A percentile compares a stretch with the other conserved stretches of the same genome.
phyloP scores from a whole-genome alignment of 2,797 vertebrate genomes.

The Catamblyrhynchus diadema region DNA sequence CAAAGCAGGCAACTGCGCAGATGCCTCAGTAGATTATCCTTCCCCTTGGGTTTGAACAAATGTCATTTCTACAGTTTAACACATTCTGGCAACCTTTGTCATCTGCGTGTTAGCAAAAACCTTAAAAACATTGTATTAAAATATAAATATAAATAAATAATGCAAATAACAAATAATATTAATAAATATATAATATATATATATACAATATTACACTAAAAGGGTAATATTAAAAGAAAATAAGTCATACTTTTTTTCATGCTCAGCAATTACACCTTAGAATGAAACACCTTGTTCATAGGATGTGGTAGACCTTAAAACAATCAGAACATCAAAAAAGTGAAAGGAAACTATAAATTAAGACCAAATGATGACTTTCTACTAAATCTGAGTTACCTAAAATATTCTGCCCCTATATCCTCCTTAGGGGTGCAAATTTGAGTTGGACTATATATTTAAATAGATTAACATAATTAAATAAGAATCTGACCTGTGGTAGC shows the following conservation, averaged over 20 bases:
- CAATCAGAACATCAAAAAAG: neutral
- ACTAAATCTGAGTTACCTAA: neutral
- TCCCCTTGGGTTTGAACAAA: neutral
- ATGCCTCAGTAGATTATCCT: neutral
- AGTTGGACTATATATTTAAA: neutral
- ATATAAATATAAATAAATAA: no score
- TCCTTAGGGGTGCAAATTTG: neutral
- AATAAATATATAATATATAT: no score
- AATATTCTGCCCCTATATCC: neutral
- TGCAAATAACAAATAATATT: no score
- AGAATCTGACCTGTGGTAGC: neutral
- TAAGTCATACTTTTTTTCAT: neutral
- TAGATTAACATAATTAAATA: neutral
- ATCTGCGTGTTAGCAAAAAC: accelerated
- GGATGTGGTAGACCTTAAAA: neutral
- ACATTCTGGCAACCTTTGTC: neutral
- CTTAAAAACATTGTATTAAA: neutral
- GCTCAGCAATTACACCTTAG: neutral
- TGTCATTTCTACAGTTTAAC: neutral
- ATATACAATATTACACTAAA: no score
- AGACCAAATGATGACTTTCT: neutral
- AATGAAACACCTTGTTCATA: neutral
- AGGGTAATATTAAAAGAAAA: neutral
- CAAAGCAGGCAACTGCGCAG: neutral
- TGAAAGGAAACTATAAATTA: neutral